Base-by-base conservation (phyloP, 1,140 invertebrate species). In the Pygmarrhopalites habei region DNA sequence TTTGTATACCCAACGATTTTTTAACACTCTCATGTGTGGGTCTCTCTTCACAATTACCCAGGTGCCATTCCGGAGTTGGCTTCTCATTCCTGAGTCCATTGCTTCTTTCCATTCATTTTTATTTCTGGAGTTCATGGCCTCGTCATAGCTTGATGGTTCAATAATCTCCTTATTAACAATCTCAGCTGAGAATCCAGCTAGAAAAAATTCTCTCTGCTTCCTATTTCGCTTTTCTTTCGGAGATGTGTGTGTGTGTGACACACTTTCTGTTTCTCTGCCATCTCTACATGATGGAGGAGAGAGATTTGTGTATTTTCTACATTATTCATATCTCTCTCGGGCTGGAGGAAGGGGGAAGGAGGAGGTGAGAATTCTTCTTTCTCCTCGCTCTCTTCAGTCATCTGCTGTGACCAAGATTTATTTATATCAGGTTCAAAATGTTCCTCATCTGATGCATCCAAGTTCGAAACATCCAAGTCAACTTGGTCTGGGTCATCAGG, bases 31-130 rank as follows among this genome's bases (percentile, higher is more conserved):
- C 43, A 28, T 75, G 67, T 74, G 69, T 10, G 64, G 49, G 21
- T 76, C 75, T 53, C 64, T 74, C 41, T 67, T 49, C 26, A 77
- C 75, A 15, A 44, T 10, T 44, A 15, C 15, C 29, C 57, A 58
- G 35, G 35, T 2, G 23, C 23, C 2, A 29, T 47, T 39, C 29
- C 32, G 1, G 43, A 21, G 19, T 28, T 2, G 1, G 57, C 46
- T 15, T 23, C 25, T 1, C 23, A 17, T 14, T 25, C 29, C 4
- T 25, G 43, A 1, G 1, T 39, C 47, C 43, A 64, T 58, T 15
- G 43, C 46, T 21, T 15, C 43, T 26, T 51, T 4, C 62, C 62
- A 64, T n/a, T 58, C 28, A 17, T 3, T 2, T 19, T n/a, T 25
- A 7, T 64, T 4, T 21, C 28, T 19, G 23, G 43, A 58, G 35